Evolutionary conservation across 2,888 invertebrate species (phyloP), one percentile per base, ranked within the genome.

Genomic region (Pedicia rivosa): DNA sequence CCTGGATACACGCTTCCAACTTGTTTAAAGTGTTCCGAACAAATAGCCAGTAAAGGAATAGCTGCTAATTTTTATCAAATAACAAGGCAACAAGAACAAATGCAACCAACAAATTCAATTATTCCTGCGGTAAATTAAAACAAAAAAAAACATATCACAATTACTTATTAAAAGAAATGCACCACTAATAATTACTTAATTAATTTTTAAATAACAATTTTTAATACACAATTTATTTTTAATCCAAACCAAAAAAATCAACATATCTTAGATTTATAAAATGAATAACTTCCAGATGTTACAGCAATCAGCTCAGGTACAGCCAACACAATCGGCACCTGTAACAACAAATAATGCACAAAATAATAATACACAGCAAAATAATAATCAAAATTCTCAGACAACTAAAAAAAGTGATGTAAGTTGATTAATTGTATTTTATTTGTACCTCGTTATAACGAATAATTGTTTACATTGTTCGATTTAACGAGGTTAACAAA

Each of bases 1-100:
- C 57, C 60, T 47, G 61, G 60, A 40, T 60, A 60, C 50, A 58
- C 55, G 50, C 52, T 59, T 47, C 60, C 59, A 45, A 61, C 60
- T 41, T 60, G 60, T 51, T 57, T 57, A 31, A 61, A 60, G 53
- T 60, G 60, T 49, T 60, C 61, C 26, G 61, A 60, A 45, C 59
- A 57, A 51, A 51, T 60, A 48, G 58, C 60, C 30, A 54, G 53
- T 29, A 59, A 57, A 46, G 52, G 54, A 40, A 35, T 47, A 36
- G 39, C 47, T 26, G 40, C 47, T 3, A 46, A 44, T 30, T 59
- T 60, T 39, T 59, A 60, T 52, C 59, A 57, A 43, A 48, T 17
- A 6, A 17, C 19, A 30, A 30, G 17, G 19, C 45, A 37, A 47
- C 51, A 34, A 47, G 48, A 20, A 50, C 52, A 15, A 49, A 50